Conservation (phyloP, 1,140 invertebrate species). For the Cheumatopsyche charites region DNA sequence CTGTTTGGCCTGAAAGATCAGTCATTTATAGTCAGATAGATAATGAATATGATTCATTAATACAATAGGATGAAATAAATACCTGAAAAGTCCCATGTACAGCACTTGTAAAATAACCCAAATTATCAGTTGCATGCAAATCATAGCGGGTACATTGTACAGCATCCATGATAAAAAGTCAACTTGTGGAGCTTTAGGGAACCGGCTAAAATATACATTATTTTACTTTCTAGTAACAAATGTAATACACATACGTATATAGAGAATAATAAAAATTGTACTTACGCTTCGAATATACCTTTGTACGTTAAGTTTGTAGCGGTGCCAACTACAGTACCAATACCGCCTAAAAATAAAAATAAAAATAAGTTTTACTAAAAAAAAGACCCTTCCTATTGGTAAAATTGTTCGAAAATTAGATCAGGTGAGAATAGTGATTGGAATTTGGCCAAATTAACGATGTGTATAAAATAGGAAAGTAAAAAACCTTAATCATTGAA, state of each 20-base stretch:
- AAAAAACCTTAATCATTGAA: constrained; percentile 15
- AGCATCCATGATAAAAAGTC: constrained; percentile 82
- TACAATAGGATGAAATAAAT: constrained; percentile 19
- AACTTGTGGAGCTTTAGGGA: constrained; percentile 64
- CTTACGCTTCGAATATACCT: constrained; percentile 72
- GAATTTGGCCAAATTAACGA: too few species aligned
- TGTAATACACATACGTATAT: constrained; percentile 34
- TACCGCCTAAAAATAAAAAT: constrained; percentile 65
- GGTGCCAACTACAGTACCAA: constrained; percentile 85
- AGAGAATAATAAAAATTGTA: constrained; percentile 37
- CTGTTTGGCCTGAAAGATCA: constrained; percentile 61
- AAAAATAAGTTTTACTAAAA: constrained; percentile 11
- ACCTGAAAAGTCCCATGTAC: constrained; percentile 75
- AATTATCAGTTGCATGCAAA: constrained; percentile 72
- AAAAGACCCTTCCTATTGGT: too few species aligned
- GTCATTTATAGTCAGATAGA: constrained; percentile 5
- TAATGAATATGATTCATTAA: not conserved
- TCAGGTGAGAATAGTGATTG: too few species aligned
- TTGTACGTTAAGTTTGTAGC: constrained; percentile 88
- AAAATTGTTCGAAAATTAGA: too few species aligned
- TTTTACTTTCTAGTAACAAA: constrained; percentile 2
- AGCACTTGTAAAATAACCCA: constrained; percentile 76
- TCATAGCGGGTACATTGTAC: constrained; percentile 70
- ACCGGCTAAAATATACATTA: constrained; percentile 57
- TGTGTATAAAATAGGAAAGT: too few species aligned